Evolutionary conservation across 2,113 vertebrate genomes (phyloP), one percentile per base, ranked within the genome.

Genomic region (Nesoenas mayeri): DNA sequence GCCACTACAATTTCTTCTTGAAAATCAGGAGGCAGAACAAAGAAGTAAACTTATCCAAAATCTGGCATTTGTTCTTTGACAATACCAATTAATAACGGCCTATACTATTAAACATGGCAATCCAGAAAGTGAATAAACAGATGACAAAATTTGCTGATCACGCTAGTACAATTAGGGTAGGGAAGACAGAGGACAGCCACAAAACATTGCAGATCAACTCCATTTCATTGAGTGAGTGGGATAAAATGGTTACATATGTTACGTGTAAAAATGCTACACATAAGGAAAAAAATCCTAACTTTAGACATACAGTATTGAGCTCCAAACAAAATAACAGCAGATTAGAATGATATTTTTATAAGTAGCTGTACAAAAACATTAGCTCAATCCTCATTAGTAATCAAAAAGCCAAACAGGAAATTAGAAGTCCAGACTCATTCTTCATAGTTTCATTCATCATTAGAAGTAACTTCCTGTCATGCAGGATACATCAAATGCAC

Each of bases 331-430:
- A n/a, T 50, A 93, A 79, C 1, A 93, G 44, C 25, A 69, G 71
- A 77, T 64, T 64, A 65, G 54, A 92, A 79, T 53, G 44, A 44
- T 66, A 56, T 67, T 90, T 70, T 65, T 79, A 2, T 58, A 81
- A 75, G 48, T 13, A 85, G 53, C n/a, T 79, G 79, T 79, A 60
- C 32, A 65, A 72, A 94, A 93, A 75, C 25, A 77, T 32, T 20
- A 90, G 57, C 42, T 94, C 65, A 79, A 62, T 81, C 47, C 25
- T 94, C 69, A 89, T 86, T n/a, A 78, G 73, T 16, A 85, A 53
- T 72, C 85, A 91, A 92, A 92, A 92, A 77, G 67, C 32, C 74
- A 92, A 83, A 86, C 6, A 92, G 67, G 51, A 85, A 91, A 88
- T 71, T 75, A 80, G 34, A 73, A 93, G 51, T 80, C 62, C 83